These are phyloP conservation scores for Lissocephala sabroskyi DNA, from an alignment of 2,888 invertebrate species.

Conservation along the genomic window DNA sequence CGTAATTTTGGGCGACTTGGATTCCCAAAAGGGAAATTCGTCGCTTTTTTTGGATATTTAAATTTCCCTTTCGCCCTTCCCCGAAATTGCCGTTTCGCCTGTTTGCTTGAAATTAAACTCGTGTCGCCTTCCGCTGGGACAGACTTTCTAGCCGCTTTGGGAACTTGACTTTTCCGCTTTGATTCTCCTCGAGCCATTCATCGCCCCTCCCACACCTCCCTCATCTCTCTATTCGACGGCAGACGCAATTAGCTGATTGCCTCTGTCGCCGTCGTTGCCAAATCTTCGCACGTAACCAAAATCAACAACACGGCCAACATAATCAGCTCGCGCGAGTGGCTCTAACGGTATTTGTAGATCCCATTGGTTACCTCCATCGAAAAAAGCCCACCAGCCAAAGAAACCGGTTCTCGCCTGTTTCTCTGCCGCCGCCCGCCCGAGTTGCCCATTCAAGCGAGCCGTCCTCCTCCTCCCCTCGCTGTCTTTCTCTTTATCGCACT, in stretches of 20 bases:
- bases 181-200: too few relatives aligned
- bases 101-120: too few relatives aligned
- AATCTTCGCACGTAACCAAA: conserved; percentile 46
- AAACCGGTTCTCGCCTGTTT: conserved; percentile 40
- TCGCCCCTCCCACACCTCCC: background rate
- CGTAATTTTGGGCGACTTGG: too few relatives aligned
- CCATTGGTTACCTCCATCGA: conserved; percentile 27
- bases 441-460: conserved; percentile 30
- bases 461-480: background rate
- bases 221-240: conserved; percentile 1
- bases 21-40: too few relatives aligned
- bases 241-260: conserved; percentile 39
- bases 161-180: too few relatives aligned
- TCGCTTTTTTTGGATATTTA: too few relatives aligned
- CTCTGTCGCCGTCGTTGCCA: conserved; percentile 26
- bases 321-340: conserved; percentile 28
- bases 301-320: conserved; percentile 45
- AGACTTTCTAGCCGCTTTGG: too few relatives aligned
- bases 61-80: too few relatives aligned
- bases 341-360: conserved; percentile 50
- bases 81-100: too few relatives aligned
- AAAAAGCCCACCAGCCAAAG: conserved; percentile 12
- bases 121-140: too few relatives aligned
- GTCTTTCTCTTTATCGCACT: too few relatives aligned
- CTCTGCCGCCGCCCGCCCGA: conserved; percentile 25